These are phyloP conservation scores for Caenorhabditis doughertyi DNA, from an alignment of 2,888 invertebrate species.

Conservation along the genomic window DNA sequence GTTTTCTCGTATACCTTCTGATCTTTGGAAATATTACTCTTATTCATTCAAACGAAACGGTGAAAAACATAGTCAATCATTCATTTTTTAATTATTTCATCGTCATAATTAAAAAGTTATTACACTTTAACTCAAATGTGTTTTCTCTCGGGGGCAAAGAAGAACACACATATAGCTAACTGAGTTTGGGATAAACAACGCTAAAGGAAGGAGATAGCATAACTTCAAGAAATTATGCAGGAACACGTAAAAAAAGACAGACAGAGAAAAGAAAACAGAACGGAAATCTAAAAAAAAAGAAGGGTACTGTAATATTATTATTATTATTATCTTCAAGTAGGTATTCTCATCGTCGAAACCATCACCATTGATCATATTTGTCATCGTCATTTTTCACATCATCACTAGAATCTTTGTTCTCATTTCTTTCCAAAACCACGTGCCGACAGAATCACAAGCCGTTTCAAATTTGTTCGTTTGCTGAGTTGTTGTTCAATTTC, in stretches of 20 bases:
- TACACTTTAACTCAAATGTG: background rate
- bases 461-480: slow-evolving; percentile 60
- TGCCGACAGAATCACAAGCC: slow-evolving; percentile 64
- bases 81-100: slow-evolving; percentile 33
- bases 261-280: slow-evolving; percentile 3
- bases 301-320: no score
- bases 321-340: background rate
- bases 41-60: background rate
- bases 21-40: background rate
- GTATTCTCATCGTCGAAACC: background rate
- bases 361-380: slow-evolving; percentile 9
- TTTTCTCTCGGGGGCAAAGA: background rate
- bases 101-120: slow-evolving; percentile 29
- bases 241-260: slow-evolving; percentile 19
- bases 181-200: slow-evolving; percentile 15
- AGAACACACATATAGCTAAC: no score
- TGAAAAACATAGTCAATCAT: slow-evolving; percentile 51
- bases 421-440: slow-evolving; percentile 60
- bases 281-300: background rate
- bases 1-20: background rate
- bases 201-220: slow-evolving; percentile 9
- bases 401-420: background rate
- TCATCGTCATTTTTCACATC: background rate
- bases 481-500: slow-evolving; percentile 43
- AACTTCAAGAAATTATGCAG: slow-evolving; percentile 3